Percentiles rank a stretch among this genome's conserved stretches.
phyloP scores from a whole-genome alignment of 2,888 invertebrate species.

The Phyllotreta striolata region DNA sequence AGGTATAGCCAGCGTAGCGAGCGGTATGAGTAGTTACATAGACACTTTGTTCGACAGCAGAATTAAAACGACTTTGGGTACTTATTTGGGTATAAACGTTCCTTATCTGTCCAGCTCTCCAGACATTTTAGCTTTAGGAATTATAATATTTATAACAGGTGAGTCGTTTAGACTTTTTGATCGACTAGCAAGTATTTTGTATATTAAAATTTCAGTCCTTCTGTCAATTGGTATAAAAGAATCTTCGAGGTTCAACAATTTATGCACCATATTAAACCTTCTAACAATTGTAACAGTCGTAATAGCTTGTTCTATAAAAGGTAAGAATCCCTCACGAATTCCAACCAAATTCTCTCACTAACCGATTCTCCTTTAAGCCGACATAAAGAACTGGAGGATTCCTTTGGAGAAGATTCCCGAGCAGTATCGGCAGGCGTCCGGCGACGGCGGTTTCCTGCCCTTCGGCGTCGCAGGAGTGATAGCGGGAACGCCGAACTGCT shows the following conservation, averaged over 20 bases:
- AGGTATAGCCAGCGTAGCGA: slow-evolving; percentile 85
- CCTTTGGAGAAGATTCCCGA: slow-evolving; percentile 65
- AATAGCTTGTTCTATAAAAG: slow-evolving; percentile 28
- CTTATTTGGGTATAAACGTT: slow-evolving; percentile 26
- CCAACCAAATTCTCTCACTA: neutral
- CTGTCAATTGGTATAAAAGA: slow-evolving; percentile 81
- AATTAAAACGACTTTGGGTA: slow-evolving; percentile 50
- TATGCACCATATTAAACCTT: slow-evolving; percentile 66
- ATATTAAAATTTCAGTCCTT: slow-evolving; percentile 62
- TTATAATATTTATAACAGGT: slow-evolving; percentile 29
- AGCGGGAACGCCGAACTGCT: slow-evolving; percentile 83
- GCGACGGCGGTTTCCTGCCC: slow-evolving; percentile 84
- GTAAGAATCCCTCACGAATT: slow-evolving; percentile 16
- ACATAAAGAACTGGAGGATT: slow-evolving; percentile 82
- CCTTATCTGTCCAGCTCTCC: slow-evolving; percentile 27
- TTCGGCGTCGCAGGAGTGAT: slow-evolving; percentile 84
- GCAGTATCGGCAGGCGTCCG: slow-evolving; percentile 52
- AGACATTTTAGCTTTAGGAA: slow-evolving; percentile 27
- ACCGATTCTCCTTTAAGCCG: slow-evolving; percentile 63
- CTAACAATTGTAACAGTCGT: slow-evolving; percentile 34
- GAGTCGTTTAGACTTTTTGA: slow-evolving; percentile 41
- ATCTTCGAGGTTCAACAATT: slow-evolving; percentile 78
- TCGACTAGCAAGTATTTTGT: no score
- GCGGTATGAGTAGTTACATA: slow-evolving; percentile 79
- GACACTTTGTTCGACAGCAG: slow-evolving; percentile 72